A percentile compares a stretch with the other conserved stretches of the same genome.
Evolutionary conservation across 2,113 vertebrate genomes (phyloP).

Genomic region (Atlantisia rogersi): DNA sequence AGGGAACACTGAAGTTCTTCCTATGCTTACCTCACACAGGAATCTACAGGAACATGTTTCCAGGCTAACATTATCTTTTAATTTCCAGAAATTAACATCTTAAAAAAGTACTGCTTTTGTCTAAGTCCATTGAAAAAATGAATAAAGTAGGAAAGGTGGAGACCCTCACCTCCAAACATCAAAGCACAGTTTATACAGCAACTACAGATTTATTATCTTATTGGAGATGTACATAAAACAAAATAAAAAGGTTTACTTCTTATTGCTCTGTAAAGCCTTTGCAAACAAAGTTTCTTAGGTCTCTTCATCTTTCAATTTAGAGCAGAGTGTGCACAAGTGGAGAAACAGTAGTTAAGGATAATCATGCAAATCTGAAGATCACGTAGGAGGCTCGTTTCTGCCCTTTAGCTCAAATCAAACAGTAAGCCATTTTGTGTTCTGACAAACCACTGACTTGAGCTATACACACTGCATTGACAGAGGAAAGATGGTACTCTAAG

Average conservation of each 20-base stretch:
- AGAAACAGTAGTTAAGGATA: not conserved
- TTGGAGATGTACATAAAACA: not conserved
- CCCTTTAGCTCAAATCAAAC: not conserved
- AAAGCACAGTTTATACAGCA: not conserved
- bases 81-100: not conserved
- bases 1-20: not conserved
- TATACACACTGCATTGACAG: not conserved
- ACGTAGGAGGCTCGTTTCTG: not conserved
- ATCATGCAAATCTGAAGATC: not conserved
- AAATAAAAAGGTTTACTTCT: not conserved
- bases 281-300: not conserved
- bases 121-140: not conserved
- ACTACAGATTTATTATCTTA: not conserved
- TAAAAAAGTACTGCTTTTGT: not conserved
- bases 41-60: not conserved
- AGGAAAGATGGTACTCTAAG: not conserved
- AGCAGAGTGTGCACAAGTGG: not conserved
- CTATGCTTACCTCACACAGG: not conserved
- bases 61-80: not conserved
- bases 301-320: not conserved
- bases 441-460: not conserved
- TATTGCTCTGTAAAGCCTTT: not conserved
- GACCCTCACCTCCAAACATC: not conserved
- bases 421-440: not conserved
- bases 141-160: not conserved